These are phyloP conservation scores for Pycnomerus fuliginosus DNA, from an alignment of 2,888 invertebrate species.

Conservation along the genomic window DNA sequence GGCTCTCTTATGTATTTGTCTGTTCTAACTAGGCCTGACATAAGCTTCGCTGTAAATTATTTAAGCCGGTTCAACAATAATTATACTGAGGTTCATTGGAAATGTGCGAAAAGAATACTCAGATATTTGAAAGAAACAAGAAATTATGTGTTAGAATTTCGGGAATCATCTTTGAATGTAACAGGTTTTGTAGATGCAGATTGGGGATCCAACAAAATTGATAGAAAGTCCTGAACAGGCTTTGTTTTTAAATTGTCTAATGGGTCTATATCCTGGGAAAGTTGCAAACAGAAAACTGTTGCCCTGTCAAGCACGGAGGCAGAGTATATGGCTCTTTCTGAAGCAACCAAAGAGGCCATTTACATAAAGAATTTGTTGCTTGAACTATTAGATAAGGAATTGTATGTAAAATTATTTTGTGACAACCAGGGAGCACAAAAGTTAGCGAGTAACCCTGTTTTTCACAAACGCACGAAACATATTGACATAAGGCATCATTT, in stretches of 20 bases:
- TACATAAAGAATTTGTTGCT: constrained; percentile 21
- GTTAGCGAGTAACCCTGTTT: constrained; percentile 23
- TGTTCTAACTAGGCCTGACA: constrained; percentile 24
- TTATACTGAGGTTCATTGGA: constrained; percentile 15
- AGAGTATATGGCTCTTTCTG: constrained; percentile 33
- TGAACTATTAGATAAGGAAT: constrained; percentile 11
- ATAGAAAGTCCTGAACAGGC: constrained; percentile 47
- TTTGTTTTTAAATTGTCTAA: constrained; percentile 31
- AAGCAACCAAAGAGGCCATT: constrained; percentile 32
- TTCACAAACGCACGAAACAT: constrained; percentile 25
- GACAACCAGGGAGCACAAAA: constrained; percentile 29
- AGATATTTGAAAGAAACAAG: constrained; percentile 22
- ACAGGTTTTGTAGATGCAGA: constrained; percentile 31
- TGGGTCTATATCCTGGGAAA: constrained; percentile 33
- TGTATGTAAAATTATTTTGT: not conserved
- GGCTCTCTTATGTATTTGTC: constrained; percentile 25
- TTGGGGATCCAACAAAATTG: constrained; percentile 23
- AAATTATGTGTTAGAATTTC: constrained; percentile 25
- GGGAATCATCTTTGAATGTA: constrained; percentile 18
- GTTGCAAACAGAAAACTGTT: constrained; percentile 35
- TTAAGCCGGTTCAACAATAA: constrained; percentile 24
- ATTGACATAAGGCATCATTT: constrained; percentile 30
- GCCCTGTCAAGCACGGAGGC: constrained; percentile 37
- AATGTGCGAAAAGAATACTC: constrained; percentile 21
- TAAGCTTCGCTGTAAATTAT: constrained; percentile 16